Percentiles rank a stretch among this genome's conserved stretches.
These are phyloP conservation scores for Jacana jacana DNA, from an alignment of 2,113 vertebrate genomes.

Conservation along the genomic window DNA sequence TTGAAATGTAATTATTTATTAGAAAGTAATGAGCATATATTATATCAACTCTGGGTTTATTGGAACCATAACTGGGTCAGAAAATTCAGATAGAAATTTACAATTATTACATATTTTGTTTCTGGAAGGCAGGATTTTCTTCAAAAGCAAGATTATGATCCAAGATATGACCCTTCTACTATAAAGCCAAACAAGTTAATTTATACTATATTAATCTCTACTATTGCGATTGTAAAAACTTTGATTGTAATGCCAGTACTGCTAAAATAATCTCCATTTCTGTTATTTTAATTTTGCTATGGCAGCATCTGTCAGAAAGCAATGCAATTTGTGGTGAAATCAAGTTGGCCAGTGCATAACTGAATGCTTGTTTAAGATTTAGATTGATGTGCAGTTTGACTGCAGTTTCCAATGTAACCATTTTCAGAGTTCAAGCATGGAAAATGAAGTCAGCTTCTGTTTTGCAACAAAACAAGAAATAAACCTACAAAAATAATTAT, in stretches of 20 bases:
- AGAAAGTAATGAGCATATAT: neutral
- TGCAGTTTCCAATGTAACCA: neutral
- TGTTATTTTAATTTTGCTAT: constrained; percentile 6
- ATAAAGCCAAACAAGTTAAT: neutral
- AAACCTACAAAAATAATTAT: neutral
- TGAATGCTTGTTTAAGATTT: neutral
- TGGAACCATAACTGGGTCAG: neutral
- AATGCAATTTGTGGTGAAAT: neutral
- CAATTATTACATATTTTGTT: neutral
- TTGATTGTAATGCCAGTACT: neutral
- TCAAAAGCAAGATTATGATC: neutral
- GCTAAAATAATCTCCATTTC: neutral
- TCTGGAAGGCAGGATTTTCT: neutral
- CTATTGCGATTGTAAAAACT: neutral
- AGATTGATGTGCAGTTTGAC: neutral
- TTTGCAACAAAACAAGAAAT: neutral
- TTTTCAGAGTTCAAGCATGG: neutral
- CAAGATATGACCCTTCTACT: neutral
- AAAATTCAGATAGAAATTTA: neutral
- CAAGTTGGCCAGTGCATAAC: neutral
- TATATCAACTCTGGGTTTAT: neutral
- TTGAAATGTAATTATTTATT: neutral
- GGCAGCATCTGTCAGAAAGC: neutral
- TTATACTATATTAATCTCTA: neutral
- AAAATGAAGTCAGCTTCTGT: neutral